Percentiles rank a stretch among this genome's conserved stretches.
Conservation (phyloP, 2,797 vertebrate genomes). For the Miopithecus talapoin region DNA sequence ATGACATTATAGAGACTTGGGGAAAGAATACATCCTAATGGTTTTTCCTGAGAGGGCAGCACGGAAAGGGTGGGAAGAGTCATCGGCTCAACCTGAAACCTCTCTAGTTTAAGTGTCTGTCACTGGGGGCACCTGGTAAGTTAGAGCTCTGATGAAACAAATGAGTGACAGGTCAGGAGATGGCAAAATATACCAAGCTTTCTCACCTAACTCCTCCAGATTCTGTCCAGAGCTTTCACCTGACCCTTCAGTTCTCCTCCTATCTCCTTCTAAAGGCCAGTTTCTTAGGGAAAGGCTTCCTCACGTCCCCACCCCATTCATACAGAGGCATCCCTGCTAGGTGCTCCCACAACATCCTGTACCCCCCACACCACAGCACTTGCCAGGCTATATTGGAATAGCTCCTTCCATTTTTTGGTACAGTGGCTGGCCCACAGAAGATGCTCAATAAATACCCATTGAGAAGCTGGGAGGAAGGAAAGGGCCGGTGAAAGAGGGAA, state of each 20-base stretch:
- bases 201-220: not conserved
- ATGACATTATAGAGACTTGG: rapidly evolving
- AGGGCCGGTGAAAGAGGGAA: too few species aligned
- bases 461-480: not conserved
- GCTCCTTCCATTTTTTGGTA: not conserved
- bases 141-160: not conserved
- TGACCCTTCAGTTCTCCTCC: not conserved
- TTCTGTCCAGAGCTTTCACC: not conserved
- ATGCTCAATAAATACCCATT: not conserved
- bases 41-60: not conserved
- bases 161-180: not conserved
- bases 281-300: not conserved
- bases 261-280: not conserved
- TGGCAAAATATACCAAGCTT: not conserved
- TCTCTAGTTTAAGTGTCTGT: not conserved
- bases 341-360: not conserved
- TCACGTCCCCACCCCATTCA: not conserved
- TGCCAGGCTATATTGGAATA: too few species aligned
- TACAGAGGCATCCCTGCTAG: not conserved
- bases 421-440: not conserved
- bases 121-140: not conserved
- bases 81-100: not conserved
- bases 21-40: not conserved
- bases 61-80: not conserved
- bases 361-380: not conserved